Conservation (phyloP, 2,797 vertebrate genomes). For the Numenius phaeopus region DNA sequence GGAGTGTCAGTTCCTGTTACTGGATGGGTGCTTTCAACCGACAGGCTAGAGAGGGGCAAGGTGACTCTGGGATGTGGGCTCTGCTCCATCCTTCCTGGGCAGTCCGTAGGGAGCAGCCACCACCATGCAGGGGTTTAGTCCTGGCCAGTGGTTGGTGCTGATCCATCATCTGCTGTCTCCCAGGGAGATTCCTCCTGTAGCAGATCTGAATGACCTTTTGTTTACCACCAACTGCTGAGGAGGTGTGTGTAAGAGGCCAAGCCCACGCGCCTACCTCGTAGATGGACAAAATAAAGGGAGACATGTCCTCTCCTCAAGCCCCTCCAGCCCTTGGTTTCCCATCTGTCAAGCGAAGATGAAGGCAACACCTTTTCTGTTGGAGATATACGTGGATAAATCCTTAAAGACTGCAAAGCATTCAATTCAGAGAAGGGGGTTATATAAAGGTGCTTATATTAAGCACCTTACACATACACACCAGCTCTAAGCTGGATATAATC, state of each 20-base stretch:
- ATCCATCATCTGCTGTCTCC: not conserved
- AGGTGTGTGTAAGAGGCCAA: not conserved
- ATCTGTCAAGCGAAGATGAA: not conserved
- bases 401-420: not conserved
- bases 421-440: conserved; percentile 8
- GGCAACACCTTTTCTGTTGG: conserved; percentile 13
- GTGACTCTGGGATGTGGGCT: not conserved
- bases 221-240: not conserved
- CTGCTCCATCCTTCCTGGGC: not conserved
- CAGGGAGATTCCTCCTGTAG: not conserved
- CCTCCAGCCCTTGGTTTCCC: not conserved
- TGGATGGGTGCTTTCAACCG: not conserved
- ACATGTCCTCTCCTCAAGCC: fast-evolving
- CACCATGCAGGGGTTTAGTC: not conserved
- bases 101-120: not conserved
- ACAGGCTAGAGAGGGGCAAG: not conserved
- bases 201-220: not conserved
- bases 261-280: fast-evolving
- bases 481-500: conserved; percentile 47
- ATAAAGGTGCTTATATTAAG: conserved; percentile 70
- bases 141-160: not conserved
- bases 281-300: not conserved
- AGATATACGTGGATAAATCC: conserved; percentile 6
- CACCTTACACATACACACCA: conserved; percentile 36
- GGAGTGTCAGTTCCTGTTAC: fast-evolving